phyloP scores from a whole-genome alignment of 2,113 vertebrate genomes.

The Mesitornis unicolor region DNA sequence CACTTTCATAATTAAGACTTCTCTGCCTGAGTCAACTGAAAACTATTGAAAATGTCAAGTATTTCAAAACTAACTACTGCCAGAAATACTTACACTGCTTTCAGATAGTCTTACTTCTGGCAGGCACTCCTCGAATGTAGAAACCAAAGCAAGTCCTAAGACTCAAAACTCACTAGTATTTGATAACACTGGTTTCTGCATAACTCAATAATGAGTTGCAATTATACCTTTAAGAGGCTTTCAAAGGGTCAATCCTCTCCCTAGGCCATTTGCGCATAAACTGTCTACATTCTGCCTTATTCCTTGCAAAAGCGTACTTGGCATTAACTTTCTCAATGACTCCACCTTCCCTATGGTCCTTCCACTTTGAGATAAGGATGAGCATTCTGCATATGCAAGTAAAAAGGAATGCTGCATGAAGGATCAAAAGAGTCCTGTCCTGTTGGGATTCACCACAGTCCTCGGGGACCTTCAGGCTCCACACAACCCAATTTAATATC shows the following conservation, averaged over 20 bases:
- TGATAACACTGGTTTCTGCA: not conserved
- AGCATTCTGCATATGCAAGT: not conserved
- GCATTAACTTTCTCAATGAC: not conserved
- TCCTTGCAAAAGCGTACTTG: not conserved
- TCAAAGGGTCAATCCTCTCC: not conserved
- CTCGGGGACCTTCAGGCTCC: not conserved
- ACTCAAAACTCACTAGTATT: not conserved
- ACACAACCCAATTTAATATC: not conserved
- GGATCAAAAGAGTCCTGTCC: not conserved
- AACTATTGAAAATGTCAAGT: slow-evolving; percentile 2
- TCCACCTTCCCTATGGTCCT: not conserved
- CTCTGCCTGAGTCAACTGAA: slow-evolving; percentile 19
- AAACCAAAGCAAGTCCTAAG: not conserved
- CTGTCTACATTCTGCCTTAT: not conserved
- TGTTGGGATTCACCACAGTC: not conserved
- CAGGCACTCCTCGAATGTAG: not conserved
- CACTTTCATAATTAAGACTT: not conserved
- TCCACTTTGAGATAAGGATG: not conserved
- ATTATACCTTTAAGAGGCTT: not conserved
- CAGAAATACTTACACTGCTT: slow-evolving; percentile 3
- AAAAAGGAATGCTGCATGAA: not conserved
- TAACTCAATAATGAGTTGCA: not conserved
- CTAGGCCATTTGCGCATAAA: not conserved
- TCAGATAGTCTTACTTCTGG: not conserved
- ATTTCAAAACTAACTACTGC: not conserved